A percentile compares a stretch with the other conserved stretches of the same genome.
These are phyloP conservation scores for Aptenodytes patagonicus DNA, from an alignment of 2,113 vertebrate genomes.

Conservation along the genomic window DNA sequence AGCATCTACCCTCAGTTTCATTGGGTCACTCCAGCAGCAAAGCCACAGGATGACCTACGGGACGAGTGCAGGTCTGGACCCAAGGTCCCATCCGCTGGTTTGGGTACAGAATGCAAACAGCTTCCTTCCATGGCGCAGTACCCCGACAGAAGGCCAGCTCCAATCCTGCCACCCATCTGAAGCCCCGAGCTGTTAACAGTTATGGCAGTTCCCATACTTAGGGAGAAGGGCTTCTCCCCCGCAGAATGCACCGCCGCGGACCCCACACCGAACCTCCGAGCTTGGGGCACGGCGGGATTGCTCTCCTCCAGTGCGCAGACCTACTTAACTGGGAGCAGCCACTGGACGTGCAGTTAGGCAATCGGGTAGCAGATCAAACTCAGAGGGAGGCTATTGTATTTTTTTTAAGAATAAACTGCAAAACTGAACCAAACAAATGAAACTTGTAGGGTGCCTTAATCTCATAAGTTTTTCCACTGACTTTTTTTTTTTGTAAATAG, in stretches of 20 bases:
- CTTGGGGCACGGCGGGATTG: rapidly evolving
- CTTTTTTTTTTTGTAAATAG: background rate
- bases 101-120: rapidly evolving
- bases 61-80: rapidly evolving
- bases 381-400: rapidly evolving
- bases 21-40: rapidly evolving
- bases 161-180: rapidly evolving
- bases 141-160: background rate
- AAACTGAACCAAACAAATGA: background rate
- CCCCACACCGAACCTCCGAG: rapidly evolving
- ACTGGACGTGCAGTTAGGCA: rapidly evolving
- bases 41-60: rapidly evolving
- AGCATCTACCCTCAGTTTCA: rapidly evolving
- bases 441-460: background rate
- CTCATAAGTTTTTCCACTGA: background rate
- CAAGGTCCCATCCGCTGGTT: rapidly evolving
- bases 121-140: too few species aligned
- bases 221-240: background rate
- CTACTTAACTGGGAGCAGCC: rapidly evolving
- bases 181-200: too few species aligned
- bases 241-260: rapidly evolving
- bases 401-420: background rate
- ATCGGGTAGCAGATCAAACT: rapidly evolving
- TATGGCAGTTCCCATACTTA: rapidly evolving
- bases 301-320: too few species aligned